Evolutionary conservation across 2,113 vertebrate genomes (phyloP), one percentile per base, ranked within the genome.

Genomic region (Oenanthe oenanthe): DNA sequence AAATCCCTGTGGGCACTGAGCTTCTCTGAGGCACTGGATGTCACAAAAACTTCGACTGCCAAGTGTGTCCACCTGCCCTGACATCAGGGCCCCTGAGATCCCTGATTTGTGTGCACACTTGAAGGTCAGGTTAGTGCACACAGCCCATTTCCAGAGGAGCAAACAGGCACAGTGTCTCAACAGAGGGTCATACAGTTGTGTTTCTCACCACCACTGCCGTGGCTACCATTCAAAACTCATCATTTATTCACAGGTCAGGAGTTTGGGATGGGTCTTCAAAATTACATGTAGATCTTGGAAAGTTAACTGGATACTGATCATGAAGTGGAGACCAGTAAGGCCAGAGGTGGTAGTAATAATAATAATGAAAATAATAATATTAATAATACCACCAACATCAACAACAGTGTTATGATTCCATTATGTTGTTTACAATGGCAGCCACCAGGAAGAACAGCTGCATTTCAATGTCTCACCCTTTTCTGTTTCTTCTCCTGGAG

Each of bases 51-150:
- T 81, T 48, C 0, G 0, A 16, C 40, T 70, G 50, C 11, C 3
- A 57, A 58, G 38, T 6, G 7, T 22, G 67, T 31, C 26, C 25
- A 9, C 18, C 34, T 17, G 24, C 34, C 48, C 47, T 48, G 62
- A 63, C 32, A 82, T 32, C 1, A 0, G 25, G 22, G 73, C 53
- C 51, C 57, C 32, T 1, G 1, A 75, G 58, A 7, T 18, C 36
- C n/a, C 50, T 1, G 4, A 29, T 51, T 50, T 56, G 36, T 4
- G 2, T 3, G 25, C 14, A 4, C 6, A 43, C 45, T 5, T 48
- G 43, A 80, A 75, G 7, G 7, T 7, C 26, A 85, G 25, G 17
- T n/a, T 16, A 63, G 32, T 6, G n/a, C 22, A 62, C 12, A 36
- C 38, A 78, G 40, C 29, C 34, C 32, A 32, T 8, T 62, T 74